Evolutionary conservation across 2,113 vertebrate genomes (phyloP), one percentile per base, ranked within the genome.

Genomic region (Oplegnathus fasciatus): DNA sequence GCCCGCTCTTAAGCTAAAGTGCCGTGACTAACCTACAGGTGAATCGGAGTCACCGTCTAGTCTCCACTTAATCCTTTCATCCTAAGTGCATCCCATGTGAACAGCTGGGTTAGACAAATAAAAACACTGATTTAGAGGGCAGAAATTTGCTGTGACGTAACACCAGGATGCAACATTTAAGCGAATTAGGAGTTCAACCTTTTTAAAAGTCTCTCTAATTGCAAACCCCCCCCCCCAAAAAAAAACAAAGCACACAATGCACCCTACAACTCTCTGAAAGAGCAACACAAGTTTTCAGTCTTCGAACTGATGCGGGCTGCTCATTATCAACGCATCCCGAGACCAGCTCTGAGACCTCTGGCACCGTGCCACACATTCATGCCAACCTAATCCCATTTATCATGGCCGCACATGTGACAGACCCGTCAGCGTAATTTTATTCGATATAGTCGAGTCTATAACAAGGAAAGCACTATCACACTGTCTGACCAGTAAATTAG

Each of bases 321-420:
- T 83, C 40, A 86, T 94, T 91, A 89, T 86, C 65, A 77, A 89
- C 26, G 28, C 70, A 85, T 87, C 77, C 78, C 76, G 61, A 88
- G 80, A 72, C 78, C 68, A 17, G 66, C 30, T 40, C 75, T 52
- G 73, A 82, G 72, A 89, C 70, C 57, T 83, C 61, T 80, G 84
- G 82, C 75, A 3, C 62, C 5, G 8, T 6, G 85, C 85, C 89
- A 86, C 60, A 74, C 6, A 81, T 86, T 82, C 90, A 92, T 88
- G 75, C 85, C 84, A 83, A 32, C 69, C 75, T 92, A 93, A 94
- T 94, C 70, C 78, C 77, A 93, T 95, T 92, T 86, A 88, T 71
- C 82, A 86, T 58, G 67, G 79, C 42, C 7, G 70, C 72, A 50
- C 93, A 94, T 94, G 93, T 94, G 93, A 95, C 89, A 50, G 72